Percentiles rank a stretch among this genome's conserved stretches.
Evolutionary conservation across 2,888 invertebrate genomes (phyloP).

Genomic region (Stomorhina lunata): DNA sequence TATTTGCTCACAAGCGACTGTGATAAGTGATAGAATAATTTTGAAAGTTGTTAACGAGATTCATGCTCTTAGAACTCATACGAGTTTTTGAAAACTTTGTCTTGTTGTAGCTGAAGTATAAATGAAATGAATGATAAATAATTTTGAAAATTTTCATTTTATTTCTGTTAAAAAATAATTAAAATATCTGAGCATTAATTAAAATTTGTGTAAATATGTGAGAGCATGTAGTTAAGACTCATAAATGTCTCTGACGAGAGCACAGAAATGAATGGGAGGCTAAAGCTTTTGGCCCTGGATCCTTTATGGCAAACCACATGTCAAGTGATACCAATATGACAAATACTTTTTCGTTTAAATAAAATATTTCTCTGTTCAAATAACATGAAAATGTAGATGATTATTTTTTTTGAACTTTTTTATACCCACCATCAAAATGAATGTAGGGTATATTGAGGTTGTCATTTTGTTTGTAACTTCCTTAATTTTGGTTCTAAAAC

Average conservation of each 20-base stretch:
- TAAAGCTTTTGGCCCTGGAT: too few relatives aligned
- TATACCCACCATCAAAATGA: too few relatives aligned
- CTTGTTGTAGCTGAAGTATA: slow-evolving; percentile 2
- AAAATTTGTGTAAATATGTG: slow-evolving; percentile 49
- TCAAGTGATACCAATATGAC: slow-evolving; percentile 26
- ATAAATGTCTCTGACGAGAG: too few relatives aligned
- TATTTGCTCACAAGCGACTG: slow-evolving; percentile 14
- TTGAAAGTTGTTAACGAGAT: background rate
- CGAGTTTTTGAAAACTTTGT: background rate
- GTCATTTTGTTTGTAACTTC: too few relatives aligned
- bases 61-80: background rate
- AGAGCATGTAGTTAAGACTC: slow-evolving; percentile 28
- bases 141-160: slow-evolving; percentile 39
- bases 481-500: too few relatives aligned
- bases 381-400: slow-evolving; percentile 26
- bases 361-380: slow-evolving; percentile 38
- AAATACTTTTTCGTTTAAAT: slow-evolving; percentile 17
- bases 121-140: slow-evolving; percentile 27
- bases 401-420: slow-evolving; percentile 8
- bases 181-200: slow-evolving; percentile 52
- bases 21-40: background rate
- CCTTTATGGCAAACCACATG: too few relatives aligned
- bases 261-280: slow-evolving; percentile 1
- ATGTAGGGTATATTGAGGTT: too few relatives aligned
- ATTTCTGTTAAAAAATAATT: slow-evolving; percentile 42